Evolutionary conservation across 2,797 vertebrate genomes (phyloP), one percentile per base, ranked within the genome.

Genomic region (Myoxocephalus aenaeus): DNA sequence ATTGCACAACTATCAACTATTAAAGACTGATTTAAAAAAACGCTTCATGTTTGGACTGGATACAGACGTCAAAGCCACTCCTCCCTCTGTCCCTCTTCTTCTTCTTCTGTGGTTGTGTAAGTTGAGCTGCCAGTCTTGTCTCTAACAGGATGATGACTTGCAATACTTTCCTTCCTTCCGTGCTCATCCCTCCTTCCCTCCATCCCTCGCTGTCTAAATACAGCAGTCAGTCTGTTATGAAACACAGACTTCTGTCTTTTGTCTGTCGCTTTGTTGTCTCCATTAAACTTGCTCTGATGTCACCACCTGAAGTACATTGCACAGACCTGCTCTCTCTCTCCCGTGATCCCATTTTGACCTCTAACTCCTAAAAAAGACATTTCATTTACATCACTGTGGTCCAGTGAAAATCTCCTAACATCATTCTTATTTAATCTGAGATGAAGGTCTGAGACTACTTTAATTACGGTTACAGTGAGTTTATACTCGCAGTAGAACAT

Each of bases 141-240:
- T 86, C 63, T 70, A 77, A 86, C 83, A 87, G 80, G 75, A 88
- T 82, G 86, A 91, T 87, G 86, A 87, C 84, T 91, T 82, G 76
- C 87, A 86, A 86, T 64, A 84, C 78, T 80, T 86, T 72, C 77
- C 75, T 89, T 83, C 83, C 81, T 86, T 79, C 86, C 51, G 36
- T 44, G 46, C 61, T 68, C 6, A 13, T 72, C 38, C n/a, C 46
- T 42, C 42, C 72, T 65, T 63, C 65, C 53, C 67, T 50, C 77
- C 58, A 79, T 82, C 75, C 64, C 70, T 80, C 18, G 9, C 80
- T 80, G 80, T 86, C 86, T 86, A 90, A 90, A 91, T 89, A 90
- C 75, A n/a, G n/a, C 63, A 84, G 81, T 88, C 81, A 70, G 80
- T 38, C 59, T 79, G 79, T 90, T 90, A 87, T 84, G 68, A 87